phyloP scores from a whole-genome alignment of 1,140 invertebrate genomes.

The Pachyrhynchus sulphureomaculatus region DNA sequence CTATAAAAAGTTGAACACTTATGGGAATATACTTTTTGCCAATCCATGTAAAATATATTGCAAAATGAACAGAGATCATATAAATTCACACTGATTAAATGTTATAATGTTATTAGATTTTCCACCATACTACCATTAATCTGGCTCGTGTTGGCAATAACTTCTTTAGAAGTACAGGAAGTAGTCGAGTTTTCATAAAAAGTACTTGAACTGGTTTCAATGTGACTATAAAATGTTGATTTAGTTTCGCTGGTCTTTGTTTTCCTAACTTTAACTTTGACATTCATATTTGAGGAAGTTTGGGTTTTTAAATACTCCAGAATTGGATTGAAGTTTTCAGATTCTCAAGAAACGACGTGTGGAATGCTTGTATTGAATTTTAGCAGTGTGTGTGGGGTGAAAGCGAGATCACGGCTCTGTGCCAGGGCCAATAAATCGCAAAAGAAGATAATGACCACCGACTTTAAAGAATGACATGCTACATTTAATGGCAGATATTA shows the following conservation, averaged over 20 bases:
- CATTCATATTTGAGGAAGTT: slow-evolving; percentile 14
- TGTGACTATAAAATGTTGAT: slow-evolving; percentile 44
- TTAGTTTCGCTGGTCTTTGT: slow-evolving; percentile 37
- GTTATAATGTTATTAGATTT: slow-evolving; percentile 33
- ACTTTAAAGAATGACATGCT: too few relatives aligned
- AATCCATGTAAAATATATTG: neutral
- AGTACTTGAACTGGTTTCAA: slow-evolving; percentile 29
- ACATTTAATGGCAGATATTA: too few relatives aligned
- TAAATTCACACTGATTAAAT: neutral
- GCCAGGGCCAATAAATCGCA: too few relatives aligned
- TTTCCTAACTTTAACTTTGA: slow-evolving; percentile 36
- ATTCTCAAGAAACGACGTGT: too few relatives aligned
- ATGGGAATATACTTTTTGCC: too few relatives aligned
- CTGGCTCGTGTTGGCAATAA: slow-evolving; percentile 7
- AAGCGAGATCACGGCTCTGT: too few relatives aligned
- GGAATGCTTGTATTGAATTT: too few relatives aligned
- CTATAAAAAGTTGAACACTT: too few relatives aligned
- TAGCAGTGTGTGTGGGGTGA: too few relatives aligned
- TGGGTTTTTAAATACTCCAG: slow-evolving; percentile 43
- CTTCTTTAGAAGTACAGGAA: slow-evolving; percentile 26
- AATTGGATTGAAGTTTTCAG: too few relatives aligned
- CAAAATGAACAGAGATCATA: neutral
- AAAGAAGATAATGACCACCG: too few relatives aligned
- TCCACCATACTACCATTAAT: slow-evolving; percentile 13
- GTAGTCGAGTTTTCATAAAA: slow-evolving; percentile 31